Percentiles rank a stretch among this genome's conserved stretches.
These are phyloP conservation scores for Gracilinanus agilis DNA, from an alignment of 2,113 vertebrate genomes.

Conservation along the genomic window DNA sequence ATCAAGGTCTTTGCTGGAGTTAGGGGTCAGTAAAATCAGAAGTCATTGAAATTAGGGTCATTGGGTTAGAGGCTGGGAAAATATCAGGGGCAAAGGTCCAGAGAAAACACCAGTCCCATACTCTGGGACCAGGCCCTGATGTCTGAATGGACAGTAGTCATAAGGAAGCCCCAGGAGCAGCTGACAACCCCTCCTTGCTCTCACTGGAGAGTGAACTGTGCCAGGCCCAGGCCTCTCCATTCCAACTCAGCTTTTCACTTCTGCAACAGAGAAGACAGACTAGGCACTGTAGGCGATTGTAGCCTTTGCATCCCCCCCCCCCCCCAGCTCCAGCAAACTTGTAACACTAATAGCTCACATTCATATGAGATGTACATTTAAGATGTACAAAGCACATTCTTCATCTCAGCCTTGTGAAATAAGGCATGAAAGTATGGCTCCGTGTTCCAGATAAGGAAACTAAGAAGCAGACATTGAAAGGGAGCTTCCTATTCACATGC, in stretches of 20 bases:
- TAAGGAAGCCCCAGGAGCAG: background rate
- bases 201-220: background rate
- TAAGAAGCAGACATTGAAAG: background rate
- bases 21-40: background rate
- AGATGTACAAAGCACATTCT: background rate
- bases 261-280: constrained; percentile 1
- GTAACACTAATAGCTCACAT: background rate
- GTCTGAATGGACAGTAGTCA: background rate
- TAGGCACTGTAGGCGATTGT: background rate
- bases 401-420: background rate
- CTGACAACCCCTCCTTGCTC: background rate
- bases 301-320: background rate
- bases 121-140: background rate
- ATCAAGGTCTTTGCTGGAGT: background rate
- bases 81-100: background rate
- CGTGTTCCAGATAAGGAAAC: background rate
- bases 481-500: background rate
- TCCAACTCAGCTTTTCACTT: background rate
- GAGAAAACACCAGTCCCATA: background rate
- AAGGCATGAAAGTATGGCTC: background rate
- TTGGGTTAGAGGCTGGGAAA: background rate
- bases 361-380: background rate
- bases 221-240: background rate
- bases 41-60: background rate
- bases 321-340: background rate